Evolutionary conservation across 2,797 vertebrate genomes (phyloP).

Genomic region (Acanthopagrus latus): DNA sequence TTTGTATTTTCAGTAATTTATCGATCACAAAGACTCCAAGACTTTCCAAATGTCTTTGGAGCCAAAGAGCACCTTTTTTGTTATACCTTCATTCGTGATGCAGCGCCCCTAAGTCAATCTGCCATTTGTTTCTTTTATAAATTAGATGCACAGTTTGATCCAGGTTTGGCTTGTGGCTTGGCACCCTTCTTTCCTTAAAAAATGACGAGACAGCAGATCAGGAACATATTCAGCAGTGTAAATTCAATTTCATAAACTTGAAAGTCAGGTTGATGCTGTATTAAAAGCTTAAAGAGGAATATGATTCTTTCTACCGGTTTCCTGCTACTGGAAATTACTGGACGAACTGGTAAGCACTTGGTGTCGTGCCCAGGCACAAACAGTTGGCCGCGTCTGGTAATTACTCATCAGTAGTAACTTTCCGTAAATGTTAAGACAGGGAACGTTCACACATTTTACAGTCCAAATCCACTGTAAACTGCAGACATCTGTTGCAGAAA

Average conservation of each 20-base stretch:
- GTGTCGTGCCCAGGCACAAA: background rate
- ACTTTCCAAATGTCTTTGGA: no score
- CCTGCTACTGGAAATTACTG: conserved; percentile 12
- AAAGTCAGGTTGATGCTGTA: background rate
- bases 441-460: background rate
- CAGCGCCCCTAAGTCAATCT: no score
- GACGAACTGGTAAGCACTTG: background rate
- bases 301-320: background rate
- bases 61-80: no score
- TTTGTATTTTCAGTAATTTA: no score
- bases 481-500: conserved; percentile 11
- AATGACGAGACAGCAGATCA: background rate
- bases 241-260: background rate
- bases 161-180: conserved; percentile 13
- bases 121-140: no score
- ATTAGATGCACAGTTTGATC: background rate
- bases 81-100: no score
- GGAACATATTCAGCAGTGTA: background rate
- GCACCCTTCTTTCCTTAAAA: background rate
- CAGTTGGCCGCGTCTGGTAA: conserved; percentile 10
- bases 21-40: no score
- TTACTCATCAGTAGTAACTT: conserved; percentile 15
- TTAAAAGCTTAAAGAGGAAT: background rate
- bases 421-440: conserved; percentile 13
- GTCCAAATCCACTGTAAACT: conserved; percentile 25